Evolutionary conservation across 2,888 invertebrate genomes (phyloP), one percentile per base, ranked within the genome.

Genomic region (Sinodicranocentrus sp.): DNA sequence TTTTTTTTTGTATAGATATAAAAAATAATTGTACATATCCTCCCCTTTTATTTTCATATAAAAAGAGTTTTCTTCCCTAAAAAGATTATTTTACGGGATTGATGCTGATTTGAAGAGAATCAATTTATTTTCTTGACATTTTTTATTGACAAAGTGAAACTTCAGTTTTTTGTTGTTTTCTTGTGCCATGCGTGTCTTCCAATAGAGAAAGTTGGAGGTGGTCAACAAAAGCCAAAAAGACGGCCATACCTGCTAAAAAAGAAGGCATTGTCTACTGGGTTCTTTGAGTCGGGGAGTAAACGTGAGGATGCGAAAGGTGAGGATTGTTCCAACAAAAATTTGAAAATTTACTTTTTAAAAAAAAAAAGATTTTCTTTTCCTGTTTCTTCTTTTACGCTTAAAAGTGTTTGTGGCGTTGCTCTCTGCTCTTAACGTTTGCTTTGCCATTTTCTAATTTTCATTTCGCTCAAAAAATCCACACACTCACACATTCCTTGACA

Each of bases 191-290:
- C 26, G 39, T 61, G 39, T 25, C 17, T 65, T 28, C 21, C 17
- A 19, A 67, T 76, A 85, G 85, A 82, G 71, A 85, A 85, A 89
- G 90, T 89, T 15, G 89, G 87, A 44, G 88, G 91, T 70, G 90
- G 92, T 89, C 92, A 92, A 86, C 93, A 92, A 70, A 95, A 95
- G 89, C 94, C 95, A 0, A 97, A 97, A 91, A 92, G 96, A 86
- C 92, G 95, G 85, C 94, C 95, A 0, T 94, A 96, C 90, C 92
- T 96, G 85, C 92, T 97, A 87, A 97, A 97, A 91, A 93, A 95
- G 90, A 96, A 97, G 90, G 96, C 97, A 0, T 93, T 96, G 78
- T 97, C 97, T 52, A 96, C 96, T 0, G 94, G 96, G 79, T 95
- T 96, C 91, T 96, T 96, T 90, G 96, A 96, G 90, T 92, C 94